A percentile compares a stretch with the other conserved stretches of the same genome.
phyloP scores from a whole-genome alignment of 2,888 invertebrate genomes.

The Phalera bucephala region DNA sequence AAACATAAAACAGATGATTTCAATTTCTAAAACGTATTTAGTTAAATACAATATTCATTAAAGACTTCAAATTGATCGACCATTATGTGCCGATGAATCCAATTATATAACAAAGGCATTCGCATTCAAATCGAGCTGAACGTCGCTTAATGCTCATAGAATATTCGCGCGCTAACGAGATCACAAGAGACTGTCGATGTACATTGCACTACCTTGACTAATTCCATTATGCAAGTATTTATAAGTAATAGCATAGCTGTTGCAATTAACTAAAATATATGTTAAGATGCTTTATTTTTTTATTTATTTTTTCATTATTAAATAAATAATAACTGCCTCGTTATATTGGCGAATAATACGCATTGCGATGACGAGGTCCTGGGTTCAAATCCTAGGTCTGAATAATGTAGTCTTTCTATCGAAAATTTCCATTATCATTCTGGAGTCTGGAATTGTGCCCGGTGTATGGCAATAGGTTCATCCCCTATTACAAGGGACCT shows the following conservation, averaged over 20 bases:
- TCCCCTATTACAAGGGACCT: no score
- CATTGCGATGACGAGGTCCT: no score
- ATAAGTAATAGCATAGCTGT: conserved; percentile 35
- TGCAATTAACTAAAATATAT: conserved; percentile 43
- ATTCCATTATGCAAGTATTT: conserved; percentile 44
- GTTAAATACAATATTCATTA: conserved; percentile 10
- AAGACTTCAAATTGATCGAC: conserved; percentile 31
- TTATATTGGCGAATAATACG: no score
- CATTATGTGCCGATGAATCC: conserved; percentile 30
- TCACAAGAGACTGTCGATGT: conserved; percentile 33
- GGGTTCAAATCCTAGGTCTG: no score
- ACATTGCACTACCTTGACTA: conserved; percentile 34
- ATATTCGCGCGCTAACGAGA: conserved; percentile 8
- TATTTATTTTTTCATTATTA: no score
- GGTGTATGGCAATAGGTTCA: no score
- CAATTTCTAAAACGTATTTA: not conserved
- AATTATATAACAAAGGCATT: conserved; percentile 31
- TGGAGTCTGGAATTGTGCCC: no score
- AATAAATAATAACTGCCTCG: no score
- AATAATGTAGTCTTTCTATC: no score
- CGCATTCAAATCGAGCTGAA: conserved; percentile 32
- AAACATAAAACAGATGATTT: no score
- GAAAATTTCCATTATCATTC: no score
- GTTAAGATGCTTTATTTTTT: no score
- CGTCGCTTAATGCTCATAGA: conserved; percentile 38